Conservation (phyloP, 1,140 invertebrate species). For the Hyles euphorbiae region DNA sequence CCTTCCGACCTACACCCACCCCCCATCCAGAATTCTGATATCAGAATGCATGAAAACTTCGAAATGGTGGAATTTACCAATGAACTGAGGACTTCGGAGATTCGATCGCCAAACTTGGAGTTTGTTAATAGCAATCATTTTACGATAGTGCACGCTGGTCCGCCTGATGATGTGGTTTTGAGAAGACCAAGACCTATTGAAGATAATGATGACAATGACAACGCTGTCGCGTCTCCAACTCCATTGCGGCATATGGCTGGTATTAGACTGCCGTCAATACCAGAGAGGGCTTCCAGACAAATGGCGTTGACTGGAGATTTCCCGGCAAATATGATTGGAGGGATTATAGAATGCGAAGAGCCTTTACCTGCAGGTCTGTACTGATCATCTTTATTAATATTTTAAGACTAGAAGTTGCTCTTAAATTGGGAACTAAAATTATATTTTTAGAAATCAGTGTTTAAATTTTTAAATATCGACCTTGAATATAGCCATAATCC, state of each 20-base stretch:
- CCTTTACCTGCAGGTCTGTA: conserved; percentile 87
- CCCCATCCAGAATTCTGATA: conserved; percentile 58
- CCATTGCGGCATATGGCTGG: conserved; percentile 84
- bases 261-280: conserved; percentile 87
- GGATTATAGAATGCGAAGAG: conserved; percentile 82
- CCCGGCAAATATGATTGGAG: conserved; percentile 73
- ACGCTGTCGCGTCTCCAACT: conserved; percentile 72
- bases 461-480: no score
- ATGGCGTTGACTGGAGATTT: conserved; percentile 79
- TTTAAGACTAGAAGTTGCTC: no score
- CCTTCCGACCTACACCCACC: conserved; percentile 72
- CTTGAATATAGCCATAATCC: no score
- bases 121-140: conserved; percentile 71
- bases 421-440: no score
- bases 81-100: conserved; percentile 70
- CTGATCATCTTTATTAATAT: no score
- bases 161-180: conserved; percentile 60
- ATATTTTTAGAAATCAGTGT: no score
- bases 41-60: conserved; percentile 51
- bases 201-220: conserved; percentile 63
- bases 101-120: conserved; percentile 72
- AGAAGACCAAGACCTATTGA: conserved; percentile 44
- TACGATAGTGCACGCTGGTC: conserved; percentile 67
- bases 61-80: conserved; percentile 71
- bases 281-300: conserved; percentile 79